Percentiles rank a stretch among this genome's conserved stretches.
These are phyloP conservation scores for Nothocercus julius DNA, from an alignment of 2,113 vertebrate species.

Conservation along the genomic window DNA sequence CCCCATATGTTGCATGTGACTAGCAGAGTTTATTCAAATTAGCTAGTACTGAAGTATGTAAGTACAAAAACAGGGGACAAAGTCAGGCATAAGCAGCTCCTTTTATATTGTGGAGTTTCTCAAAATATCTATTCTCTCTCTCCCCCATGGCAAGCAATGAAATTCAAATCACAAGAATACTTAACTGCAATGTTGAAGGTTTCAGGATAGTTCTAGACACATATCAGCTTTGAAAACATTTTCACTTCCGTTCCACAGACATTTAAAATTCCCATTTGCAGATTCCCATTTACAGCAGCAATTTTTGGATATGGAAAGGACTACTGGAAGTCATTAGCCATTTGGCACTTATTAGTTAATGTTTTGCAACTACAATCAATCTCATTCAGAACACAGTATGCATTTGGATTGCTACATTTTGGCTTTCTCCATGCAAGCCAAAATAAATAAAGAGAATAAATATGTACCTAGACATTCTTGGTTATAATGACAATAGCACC, in stretches of 20 bases:
- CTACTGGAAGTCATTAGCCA: constrained; percentile 38
- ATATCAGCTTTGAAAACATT: constrained; percentile 1
- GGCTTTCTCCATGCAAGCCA: constrained; percentile 1
- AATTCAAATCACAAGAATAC: constrained; percentile 11
- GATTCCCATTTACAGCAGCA: constrained; percentile 1
- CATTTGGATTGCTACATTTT: background rate
- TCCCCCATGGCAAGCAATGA: constrained; percentile 11
- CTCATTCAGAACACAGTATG: background rate
- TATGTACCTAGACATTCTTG: background rate
- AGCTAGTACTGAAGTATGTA: constrained; percentile 50
- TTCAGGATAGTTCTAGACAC: constrained; percentile 25
- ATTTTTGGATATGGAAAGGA: constrained; percentile 3
- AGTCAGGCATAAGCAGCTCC: constrained; percentile 43
- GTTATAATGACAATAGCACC: background rate
- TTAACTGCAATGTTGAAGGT: background rate
- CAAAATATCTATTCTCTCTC: constrained; percentile 48
- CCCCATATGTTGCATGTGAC: constrained; percentile 63
- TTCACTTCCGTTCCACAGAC: background rate
- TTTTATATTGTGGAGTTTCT: constrained; percentile 29
- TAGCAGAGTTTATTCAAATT: constrained; percentile 62
- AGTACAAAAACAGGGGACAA: constrained; percentile 63
- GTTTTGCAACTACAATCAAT: constrained; percentile 44
- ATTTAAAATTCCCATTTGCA: constrained; percentile 4
- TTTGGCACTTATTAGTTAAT: constrained; percentile 64
- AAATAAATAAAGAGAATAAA: background rate